These are phyloP conservation scores for Gadopsis marmoratus DNA, from an alignment of 2,797 vertebrate species.

Conservation along the genomic window DNA sequence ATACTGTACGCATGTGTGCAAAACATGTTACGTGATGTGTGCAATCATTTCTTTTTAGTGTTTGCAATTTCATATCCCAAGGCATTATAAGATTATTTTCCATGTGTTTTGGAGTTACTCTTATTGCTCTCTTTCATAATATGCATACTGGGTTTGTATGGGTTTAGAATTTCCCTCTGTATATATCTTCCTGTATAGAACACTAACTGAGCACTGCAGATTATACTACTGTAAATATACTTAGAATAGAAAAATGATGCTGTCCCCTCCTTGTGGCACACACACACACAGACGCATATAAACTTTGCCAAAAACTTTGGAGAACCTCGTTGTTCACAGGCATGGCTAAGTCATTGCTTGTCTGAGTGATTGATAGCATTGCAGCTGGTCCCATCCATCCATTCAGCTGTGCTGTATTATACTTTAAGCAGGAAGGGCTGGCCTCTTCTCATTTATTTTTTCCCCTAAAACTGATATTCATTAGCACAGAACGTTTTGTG, in stretches of 20 bases:
- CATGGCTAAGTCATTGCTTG: slow-evolving; percentile 17
- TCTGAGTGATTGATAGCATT: slow-evolving; percentile 43
- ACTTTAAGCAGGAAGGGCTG: slow-evolving; percentile 7
- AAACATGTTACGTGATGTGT: too few relatives aligned
- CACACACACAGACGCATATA: background rate
- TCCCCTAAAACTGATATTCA: slow-evolving; percentile 4
- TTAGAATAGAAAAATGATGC: background rate
- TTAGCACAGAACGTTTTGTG: background rate
- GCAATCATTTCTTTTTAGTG: background rate
- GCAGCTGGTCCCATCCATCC: slow-evolving; percentile 42
- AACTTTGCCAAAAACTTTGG: slow-evolving; percentile 19
- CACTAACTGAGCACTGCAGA: background rate
- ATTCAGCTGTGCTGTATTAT: slow-evolving; percentile 30
- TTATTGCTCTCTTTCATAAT: background rate
- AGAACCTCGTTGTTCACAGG: background rate
- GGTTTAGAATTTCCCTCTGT: background rate
- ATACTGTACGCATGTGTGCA: too few relatives aligned
- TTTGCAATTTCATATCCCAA: background rate
- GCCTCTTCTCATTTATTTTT: slow-evolving; percentile 8
- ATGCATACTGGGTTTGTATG: background rate
- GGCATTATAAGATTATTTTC: background rate
- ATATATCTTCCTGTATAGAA: background rate
- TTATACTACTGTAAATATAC: slow-evolving; percentile 9
- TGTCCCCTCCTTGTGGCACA: background rate
- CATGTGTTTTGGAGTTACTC: background rate